Evolutionary conservation across 2,888 invertebrate species (phyloP).

Genomic region (Pristionchus mayeri): DNA sequence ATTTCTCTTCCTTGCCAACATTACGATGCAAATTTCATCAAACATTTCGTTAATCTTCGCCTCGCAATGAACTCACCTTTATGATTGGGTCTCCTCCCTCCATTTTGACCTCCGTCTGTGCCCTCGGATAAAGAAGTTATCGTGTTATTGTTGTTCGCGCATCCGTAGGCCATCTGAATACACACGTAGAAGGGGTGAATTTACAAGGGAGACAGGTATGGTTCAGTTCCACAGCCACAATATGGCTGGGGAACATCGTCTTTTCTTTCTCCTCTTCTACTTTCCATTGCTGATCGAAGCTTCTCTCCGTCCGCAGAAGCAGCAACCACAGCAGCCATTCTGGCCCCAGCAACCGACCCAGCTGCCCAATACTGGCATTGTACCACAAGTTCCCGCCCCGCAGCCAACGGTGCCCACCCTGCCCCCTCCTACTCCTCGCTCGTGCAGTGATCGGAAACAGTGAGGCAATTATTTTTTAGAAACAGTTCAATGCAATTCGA

Average conservation of each 20-base stretch:
- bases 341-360: not conserved
- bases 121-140: not conserved
- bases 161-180: conserved; percentile 2
- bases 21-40: too few species aligned
- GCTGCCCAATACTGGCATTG: not conserved
- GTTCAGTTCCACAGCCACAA: not conserved
- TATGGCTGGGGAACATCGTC: not conserved
- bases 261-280: not conserved
- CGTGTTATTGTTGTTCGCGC: not conserved
- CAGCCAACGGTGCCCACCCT: not conserved
- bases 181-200: conserved; percentile 17
- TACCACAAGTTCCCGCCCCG: not conserved
- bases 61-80: too few species aligned
- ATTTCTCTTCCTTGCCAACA: too few species aligned
- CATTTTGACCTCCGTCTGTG: not conserved
- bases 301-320: too few species aligned
- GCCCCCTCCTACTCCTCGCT: not conserved
- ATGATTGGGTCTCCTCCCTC: too few species aligned
- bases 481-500: too few species aligned
- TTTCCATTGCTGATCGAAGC: not conserved
- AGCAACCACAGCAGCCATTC: not conserved
- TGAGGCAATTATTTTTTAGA: not conserved
- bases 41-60: too few species aligned
- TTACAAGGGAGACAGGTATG: not conserved
- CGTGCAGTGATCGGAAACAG: conserved; percentile 10